These are phyloP conservation scores for Delia radicum DNA, from an alignment of 1,140 invertebrate species.

Conservation along the genomic window DNA sequence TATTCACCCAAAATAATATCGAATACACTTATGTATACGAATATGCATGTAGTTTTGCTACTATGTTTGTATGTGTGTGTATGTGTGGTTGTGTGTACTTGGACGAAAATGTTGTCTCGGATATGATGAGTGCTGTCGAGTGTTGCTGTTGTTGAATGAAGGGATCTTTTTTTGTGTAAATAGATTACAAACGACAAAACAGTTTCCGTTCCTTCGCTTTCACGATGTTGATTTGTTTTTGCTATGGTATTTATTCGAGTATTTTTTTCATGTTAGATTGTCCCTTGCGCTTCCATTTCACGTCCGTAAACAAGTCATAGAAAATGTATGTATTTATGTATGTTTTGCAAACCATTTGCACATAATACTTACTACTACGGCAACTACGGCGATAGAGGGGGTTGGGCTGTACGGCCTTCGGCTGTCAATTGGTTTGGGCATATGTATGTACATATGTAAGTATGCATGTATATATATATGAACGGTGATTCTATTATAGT, in stretches of 20 bases:
- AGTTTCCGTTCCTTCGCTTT: constrained; percentile 29
- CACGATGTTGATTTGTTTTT: neutral
- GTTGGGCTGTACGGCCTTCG: neutral
- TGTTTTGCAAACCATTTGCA: constrained; percentile 4
- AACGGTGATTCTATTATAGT: neutral
- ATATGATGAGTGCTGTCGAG: constrained; percentile 27
- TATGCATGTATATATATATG: neutral
- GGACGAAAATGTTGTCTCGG: constrained; percentile 11
- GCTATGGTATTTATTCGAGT: neutral
- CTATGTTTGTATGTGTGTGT: neutral
- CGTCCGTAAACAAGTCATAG: neutral
- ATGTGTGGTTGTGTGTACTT: neutral
- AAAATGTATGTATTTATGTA: constrained; percentile 2
- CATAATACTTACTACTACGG: too few species aligned
- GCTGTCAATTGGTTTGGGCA: neutral
- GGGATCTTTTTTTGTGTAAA: constrained; percentile 42
- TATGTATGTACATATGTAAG: neutral
- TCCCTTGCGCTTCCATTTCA: constrained; percentile 14
- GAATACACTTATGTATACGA: too few species aligned
- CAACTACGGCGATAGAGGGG: neutral
- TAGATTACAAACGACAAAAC: constrained; percentile 55
- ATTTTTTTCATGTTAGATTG: constrained; percentile 10
- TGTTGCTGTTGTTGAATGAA: constrained; percentile 35
- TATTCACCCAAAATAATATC: too few species aligned
- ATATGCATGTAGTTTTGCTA: neutral